Base-by-base conservation (phyloP, 2,888 invertebrate genomes). In the Zygogramma bicolorata region DNA sequence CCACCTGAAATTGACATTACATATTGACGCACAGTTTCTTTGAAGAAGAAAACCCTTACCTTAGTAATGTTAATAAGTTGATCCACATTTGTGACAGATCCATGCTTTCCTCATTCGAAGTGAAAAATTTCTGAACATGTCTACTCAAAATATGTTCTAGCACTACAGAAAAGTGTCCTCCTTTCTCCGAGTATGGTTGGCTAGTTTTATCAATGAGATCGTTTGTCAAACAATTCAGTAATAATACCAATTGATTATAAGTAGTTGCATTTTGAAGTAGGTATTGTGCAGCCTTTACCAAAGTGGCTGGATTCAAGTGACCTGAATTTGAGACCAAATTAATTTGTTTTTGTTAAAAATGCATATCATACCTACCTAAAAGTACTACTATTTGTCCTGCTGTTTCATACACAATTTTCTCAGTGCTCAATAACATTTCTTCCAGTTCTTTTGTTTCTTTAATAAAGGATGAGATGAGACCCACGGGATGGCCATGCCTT, bases 141-240 rank as follows among this genome's bases (percentile, higher is more conserved):
- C 82, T 81, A 46, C 81, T 84, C 58, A 85, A 80, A 65, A 86
- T 82, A 71, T 86, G 85, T 65, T 87, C 85, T n/a, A 87, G 73
- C 7, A 85, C 85, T 1, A 85, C 81, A 0, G 86, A 84, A 76
- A 88, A 63, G 88, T 90, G 85, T 85, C 90, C 86, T 81, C 86
- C 73, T 87, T 88, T 70, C 78, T 82, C 85, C 73, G 80, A 74
- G 83, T 86, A 87, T 0, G 85, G 83, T 38, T 82, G 80, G n/a
- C 74, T 29, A 5, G 84, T 85, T 75, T 86, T 86, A 73, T 86
- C 84, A 25, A 86, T 81, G 59, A 87, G 86, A 2, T 92, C 92
- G n/a, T 91, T 91, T 0, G 90, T 89, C 63, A 93, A 88, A 18
- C 93, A 89, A 10, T 91, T 88, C 0, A 93, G 89, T 15, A 93